A percentile compares a stretch with the other conserved stretches of the same genome.
Evolutionary conservation across 1,140 invertebrate genomes (phyloP).

Genomic region (Bursaphelenchus mucronatus): DNA sequence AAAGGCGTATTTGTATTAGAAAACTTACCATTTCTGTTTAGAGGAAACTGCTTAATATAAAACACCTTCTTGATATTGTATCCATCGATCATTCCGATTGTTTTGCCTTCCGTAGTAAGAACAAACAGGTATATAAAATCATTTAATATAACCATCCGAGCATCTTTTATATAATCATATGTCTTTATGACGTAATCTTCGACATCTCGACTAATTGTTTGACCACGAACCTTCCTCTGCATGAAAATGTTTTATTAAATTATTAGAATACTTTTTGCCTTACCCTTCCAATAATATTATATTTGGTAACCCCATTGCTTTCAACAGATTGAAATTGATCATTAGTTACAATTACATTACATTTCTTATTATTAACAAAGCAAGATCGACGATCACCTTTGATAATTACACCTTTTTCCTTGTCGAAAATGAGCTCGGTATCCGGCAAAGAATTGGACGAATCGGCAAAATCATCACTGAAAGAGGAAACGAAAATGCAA

Average conservation of each 20-base stretch:
- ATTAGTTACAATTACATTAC: background rate
- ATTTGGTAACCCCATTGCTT: background rate
- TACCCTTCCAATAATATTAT: constrained; percentile 12
- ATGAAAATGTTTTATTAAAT: constrained; percentile 8
- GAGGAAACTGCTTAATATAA: constrained; percentile 5
- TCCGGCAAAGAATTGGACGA: constrained; percentile 7
- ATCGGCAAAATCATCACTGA: constrained; percentile 12
- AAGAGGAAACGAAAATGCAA: background rate
- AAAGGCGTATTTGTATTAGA: background rate
- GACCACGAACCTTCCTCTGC: constrained; percentile 20
- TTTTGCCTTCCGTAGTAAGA: too few species aligned
- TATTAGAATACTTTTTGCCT: background rate
- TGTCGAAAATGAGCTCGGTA: background rate
- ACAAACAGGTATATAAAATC: constrained; percentile 8
- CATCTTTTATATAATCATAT: background rate
- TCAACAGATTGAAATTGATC: constrained; percentile 11
- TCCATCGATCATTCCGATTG: background rate
- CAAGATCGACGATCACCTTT: constrained; percentile 12
- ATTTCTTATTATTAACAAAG: constrained; percentile 2
- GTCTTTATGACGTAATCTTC: constrained; percentile 4
- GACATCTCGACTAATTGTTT: constrained; percentile 15
- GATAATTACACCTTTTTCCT: background rate
- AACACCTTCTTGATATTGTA: constrained; percentile 3
- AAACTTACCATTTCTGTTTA: constrained; percentile 8
- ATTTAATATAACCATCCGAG: constrained; percentile 9